Evolutionary conservation across 2,888 invertebrate genomes (phyloP), one percentile per base, ranked within the genome.

Genomic region (Cryptocephalus moraei): DNA sequence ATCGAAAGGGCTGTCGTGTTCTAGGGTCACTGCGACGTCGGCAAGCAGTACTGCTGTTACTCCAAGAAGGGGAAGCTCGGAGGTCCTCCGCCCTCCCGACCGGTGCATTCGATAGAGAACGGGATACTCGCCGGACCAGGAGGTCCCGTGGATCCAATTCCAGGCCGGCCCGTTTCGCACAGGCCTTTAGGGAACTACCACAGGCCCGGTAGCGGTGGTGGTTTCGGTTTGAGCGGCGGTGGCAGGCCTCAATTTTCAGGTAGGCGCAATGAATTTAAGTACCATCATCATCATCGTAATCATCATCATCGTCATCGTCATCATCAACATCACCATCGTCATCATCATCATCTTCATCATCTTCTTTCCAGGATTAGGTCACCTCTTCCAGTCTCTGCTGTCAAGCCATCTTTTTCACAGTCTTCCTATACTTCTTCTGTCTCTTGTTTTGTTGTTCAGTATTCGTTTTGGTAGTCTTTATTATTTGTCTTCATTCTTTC

Each of bases 41-140:
- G 79, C 8, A 80, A 80, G 62, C 76, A 73, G 54, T 76, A 82
- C 50, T 84, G 84, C 62, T 84, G 84, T 60, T 80, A 75, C 66
- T 75, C 75, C 47, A 62, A 32, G 13, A 43, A 43, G 13, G 34
- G 34, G 9, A 32, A 32, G 11, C 42, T 42, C 2, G 65, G 60
- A 1, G 62, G 66, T 12, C 63, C 65, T 6, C 42, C 60, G 14
- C 68, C 69, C 0, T 57, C 56, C 41, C 57, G 63, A 39, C 70
- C 69, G 1, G 54, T 64, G 9, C 66, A 72, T 53, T 67, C 68
- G 1, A 60, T 62, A 2, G 62, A 71, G 55, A 67, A 69, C 57
- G 66, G 67, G 43, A 63, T 78, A 2, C 60, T 79, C 10, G 70
- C 70, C 9, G 74, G 74, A n/a, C 73, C 73, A 12, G 71, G 67